Conservation (phyloP, 2,113 vertebrate genomes). For the Lethenteron reissneri region DNA sequence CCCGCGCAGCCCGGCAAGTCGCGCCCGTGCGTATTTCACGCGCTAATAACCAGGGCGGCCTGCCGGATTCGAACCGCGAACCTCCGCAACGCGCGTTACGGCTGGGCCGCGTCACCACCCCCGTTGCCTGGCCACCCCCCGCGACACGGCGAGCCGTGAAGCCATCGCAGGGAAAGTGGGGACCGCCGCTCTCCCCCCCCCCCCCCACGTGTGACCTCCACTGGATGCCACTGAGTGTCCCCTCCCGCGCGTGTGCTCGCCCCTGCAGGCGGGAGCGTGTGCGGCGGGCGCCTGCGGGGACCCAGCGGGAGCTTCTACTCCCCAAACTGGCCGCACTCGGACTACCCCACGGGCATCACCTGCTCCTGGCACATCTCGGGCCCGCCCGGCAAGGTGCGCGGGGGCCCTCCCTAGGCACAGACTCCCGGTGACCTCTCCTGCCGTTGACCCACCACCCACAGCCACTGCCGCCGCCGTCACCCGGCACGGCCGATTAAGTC, state of each 20-base stretch:
- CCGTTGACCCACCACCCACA: no score
- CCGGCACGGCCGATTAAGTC: no score
- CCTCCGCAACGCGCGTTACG: no score
- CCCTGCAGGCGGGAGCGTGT: conserved; percentile 75
- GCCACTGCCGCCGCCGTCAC: no score
- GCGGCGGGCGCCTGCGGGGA: conserved; percentile 61
- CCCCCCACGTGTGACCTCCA: neutral
- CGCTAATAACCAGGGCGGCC: no score
- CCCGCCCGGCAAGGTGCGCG: conserved; percentile 28
- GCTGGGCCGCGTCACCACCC: no score
- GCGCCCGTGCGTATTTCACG: neutral
- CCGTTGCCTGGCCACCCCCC: no score
- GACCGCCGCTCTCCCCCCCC: no score
- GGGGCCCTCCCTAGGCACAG: no score
- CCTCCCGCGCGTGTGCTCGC: conserved; percentile 7
- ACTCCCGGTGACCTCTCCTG: no score
- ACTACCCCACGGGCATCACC: conserved; percentile 79
- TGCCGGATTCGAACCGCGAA: no score
- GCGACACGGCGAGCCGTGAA: neutral
- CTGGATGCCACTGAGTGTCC: rapidly evolving
- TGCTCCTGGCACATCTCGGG: conserved; percentile 88
- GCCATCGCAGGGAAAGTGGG: no score
- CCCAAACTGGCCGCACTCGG: conserved; percentile 86
- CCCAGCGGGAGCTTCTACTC: conserved; percentile 63
- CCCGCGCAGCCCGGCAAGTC: conserved; percentile 66